phyloP scores from a whole-genome alignment of 2,797 vertebrate species.

The Heterohyrax brucei region DNA sequence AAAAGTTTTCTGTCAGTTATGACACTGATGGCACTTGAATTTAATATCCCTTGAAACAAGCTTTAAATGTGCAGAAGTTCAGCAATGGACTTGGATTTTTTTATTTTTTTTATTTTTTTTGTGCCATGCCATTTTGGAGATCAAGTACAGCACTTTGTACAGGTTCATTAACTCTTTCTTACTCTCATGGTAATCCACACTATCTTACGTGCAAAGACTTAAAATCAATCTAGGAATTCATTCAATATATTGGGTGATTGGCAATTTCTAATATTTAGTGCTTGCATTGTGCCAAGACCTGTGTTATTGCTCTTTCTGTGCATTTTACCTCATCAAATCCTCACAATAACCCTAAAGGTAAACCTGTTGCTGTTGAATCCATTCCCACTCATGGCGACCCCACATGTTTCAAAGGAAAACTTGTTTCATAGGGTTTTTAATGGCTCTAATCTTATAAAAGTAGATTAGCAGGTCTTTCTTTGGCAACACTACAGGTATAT shows the following conservation, averaged over 20 bases:
- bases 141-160: neutral
- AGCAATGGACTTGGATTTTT: neutral
- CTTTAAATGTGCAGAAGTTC: conserved; percentile 21
- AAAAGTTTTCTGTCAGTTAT: conserved; percentile 48
- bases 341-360: neutral
- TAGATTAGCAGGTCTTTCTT: neutral
- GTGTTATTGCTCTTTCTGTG: neutral
- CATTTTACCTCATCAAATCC: neutral
- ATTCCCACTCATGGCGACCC: neutral
- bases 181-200: neutral
- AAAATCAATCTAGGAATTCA: conserved; percentile 29
- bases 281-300: neutral
- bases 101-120: conserved; percentile 1
- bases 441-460: neutral
- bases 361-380: neutral
- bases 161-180: neutral
- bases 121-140: neutral
- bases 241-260: conserved; percentile 31
- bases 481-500: neutral
- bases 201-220: neutral
- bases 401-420: neutral
- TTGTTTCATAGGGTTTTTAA: neutral
- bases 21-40: neutral
- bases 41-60: conserved; percentile 32
- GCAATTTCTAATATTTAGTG: neutral